A percentile compares a stretch with the other conserved stretches of the same genome.
Conservation (phyloP, 2,113 vertebrate genomes). For the Paradoxurus hermaphroditus region DNA sequence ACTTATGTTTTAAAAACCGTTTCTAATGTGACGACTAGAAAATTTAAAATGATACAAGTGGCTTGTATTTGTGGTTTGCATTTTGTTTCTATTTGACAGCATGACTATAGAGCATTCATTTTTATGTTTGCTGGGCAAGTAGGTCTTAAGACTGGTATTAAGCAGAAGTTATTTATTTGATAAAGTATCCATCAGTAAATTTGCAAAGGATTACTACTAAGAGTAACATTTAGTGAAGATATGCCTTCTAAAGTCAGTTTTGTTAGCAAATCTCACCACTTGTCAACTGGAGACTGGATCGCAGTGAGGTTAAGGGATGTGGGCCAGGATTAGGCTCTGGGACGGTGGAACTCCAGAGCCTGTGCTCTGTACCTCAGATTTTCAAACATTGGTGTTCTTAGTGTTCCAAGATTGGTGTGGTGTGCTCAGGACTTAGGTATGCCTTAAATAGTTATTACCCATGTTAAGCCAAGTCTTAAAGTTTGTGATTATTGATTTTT, state of each 20-base stretch:
- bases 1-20: neutral
- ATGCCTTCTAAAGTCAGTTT: neutral
- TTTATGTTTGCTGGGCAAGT: neutral
- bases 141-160: neutral
- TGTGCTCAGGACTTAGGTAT: neutral
- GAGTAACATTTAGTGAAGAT: neutral
- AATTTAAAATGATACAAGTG: neutral
- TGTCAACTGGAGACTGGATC: neutral
- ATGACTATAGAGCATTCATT: neutral
- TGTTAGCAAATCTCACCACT: neutral
- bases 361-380: neutral
- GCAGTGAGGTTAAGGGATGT: neutral
- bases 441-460: neutral
- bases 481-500: neutral
- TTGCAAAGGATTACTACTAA: neutral
- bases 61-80: neutral
- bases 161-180: neutral
- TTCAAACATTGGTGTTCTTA: neutral
- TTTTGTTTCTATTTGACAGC: neutral
- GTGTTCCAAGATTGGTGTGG: neutral
- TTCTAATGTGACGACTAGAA: neutral
- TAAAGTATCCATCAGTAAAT: conserved; percentile 2
- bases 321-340: neutral
- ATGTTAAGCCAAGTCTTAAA: neutral
- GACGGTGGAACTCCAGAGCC: neutral